A percentile compares a stretch with the other conserved stretches of the same genome.
Evolutionary conservation across 2,888 invertebrate genomes (phyloP).

Genomic region (Fragum fragum): DNA sequence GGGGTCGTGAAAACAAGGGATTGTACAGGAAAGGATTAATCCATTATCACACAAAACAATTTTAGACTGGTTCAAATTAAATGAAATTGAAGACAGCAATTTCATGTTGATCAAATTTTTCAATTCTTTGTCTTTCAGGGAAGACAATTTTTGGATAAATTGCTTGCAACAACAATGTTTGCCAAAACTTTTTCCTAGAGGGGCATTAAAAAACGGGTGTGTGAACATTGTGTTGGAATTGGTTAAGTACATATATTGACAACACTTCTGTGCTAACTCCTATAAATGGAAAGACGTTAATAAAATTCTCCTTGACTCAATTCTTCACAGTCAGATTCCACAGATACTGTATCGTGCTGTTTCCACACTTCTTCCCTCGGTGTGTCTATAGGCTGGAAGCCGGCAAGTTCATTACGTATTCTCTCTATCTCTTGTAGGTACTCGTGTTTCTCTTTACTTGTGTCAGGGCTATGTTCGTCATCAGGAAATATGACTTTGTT

Average conservation of each 20-base stretch:
- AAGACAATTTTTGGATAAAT: no score
- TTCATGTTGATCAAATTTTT: no score
- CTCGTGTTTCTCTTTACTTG: constrained; percentile 79
- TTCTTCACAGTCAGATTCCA: constrained; percentile 76
- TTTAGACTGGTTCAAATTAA: no score
- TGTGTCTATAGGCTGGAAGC: constrained; percentile 84
- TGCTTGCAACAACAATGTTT: no score
- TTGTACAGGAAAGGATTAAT: no score
- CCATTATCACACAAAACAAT: no score
- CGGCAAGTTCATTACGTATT: constrained; percentile 82
- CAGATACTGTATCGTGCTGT: constrained; percentile 68
- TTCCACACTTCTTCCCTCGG: constrained; percentile 74
- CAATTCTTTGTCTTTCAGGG: no score
- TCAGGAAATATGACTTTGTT: constrained; percentile 81
- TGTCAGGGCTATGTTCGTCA: constrained; percentile 74
- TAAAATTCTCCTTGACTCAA: constrained; percentile 70
- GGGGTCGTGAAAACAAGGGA: no score
- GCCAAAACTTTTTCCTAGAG: background rate
- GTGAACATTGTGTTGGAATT: background rate
- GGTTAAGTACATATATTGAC: no score
- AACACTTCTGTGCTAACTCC: no score
- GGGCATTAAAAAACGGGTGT: background rate
- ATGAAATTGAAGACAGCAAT: no score
- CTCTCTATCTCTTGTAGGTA: constrained; percentile 83
- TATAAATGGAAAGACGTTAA: constrained; percentile 35